Percentiles rank a stretch among this genome's conserved stretches.
Evolutionary conservation across 2,113 vertebrate genomes (phyloP).

Genomic region (Orthonyx spaldingii): DNA sequence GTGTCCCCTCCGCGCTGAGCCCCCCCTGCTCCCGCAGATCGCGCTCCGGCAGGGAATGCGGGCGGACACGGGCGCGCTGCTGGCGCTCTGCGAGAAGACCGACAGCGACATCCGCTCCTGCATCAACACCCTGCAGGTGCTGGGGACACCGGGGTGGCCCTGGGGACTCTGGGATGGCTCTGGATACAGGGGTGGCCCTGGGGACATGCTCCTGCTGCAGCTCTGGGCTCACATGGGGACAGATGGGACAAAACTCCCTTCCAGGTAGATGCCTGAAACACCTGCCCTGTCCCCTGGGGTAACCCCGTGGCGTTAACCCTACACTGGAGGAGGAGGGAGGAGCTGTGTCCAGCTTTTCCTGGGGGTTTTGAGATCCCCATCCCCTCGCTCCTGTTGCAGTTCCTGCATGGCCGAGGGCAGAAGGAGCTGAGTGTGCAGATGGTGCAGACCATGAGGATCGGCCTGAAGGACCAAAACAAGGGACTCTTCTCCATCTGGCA

Average conservation of each 20-base stretch:
- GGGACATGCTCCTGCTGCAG: background rate
- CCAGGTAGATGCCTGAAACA: background rate
- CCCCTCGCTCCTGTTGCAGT: conserved; percentile 63
- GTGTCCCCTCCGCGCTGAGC: background rate
- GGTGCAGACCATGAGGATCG: conserved; percentile 79
- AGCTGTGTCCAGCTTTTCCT: background rate
- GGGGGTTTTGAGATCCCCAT: background rate
- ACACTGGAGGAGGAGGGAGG: background rate
- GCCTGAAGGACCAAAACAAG: conserved; percentile 94
- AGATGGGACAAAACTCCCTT: background rate
- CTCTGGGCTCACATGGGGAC: background rate
- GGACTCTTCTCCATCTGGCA: conserved; percentile 94
- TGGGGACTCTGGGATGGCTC: background rate
- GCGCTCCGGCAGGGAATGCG: conserved; percentile 79
- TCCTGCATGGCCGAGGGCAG: conserved; percentile 84
- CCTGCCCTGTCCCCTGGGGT: background rate
- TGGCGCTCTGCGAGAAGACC: conserved; percentile 87
- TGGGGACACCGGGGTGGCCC: background rate
- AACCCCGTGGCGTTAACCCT: too few relatives aligned
- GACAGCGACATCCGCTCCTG: conserved; percentile 93
- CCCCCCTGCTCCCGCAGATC: conserved; percentile 66
- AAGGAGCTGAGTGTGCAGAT: conserved; percentile 77
- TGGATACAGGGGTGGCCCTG: background rate
- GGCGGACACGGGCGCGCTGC: conserved; percentile 75
- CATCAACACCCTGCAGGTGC: conserved; percentile 93